Base-by-base conservation (phyloP, 2,113 vertebrate genomes). In the Climacteris rufus region DNA sequence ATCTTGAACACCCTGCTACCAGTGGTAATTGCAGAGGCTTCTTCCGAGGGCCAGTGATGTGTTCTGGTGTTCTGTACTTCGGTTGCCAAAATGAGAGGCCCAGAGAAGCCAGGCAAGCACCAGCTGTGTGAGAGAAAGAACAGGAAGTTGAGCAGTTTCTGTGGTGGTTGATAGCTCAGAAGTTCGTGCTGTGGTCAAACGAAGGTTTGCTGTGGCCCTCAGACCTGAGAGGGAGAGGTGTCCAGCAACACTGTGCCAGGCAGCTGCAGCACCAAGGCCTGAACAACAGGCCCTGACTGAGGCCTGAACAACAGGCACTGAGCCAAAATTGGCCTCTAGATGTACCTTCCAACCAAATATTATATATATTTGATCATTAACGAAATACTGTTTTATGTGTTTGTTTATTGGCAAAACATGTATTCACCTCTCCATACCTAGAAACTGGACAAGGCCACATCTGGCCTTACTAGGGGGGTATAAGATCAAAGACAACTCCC, bases 181-280 rank as follows among this genome's bases (percentile, higher is more conserved):
- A 47, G 65, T 81, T 15, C 33, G 7, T 21, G 11, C 3, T 21
- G 91, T 0, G 0, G 33, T 76, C 4, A 60, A 80, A 68, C 12
- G 18, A 85, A 93, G 56, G 23, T 90, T 94, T 33, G 71, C 86
- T 53, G 91, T n/a, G 28, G 22, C 44, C 22, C 9, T 42, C 25
- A 92, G 72, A 40, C 60, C 50, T 42, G 81, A 65, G 17, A 91
- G 31, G 28, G 88, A 57, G 61, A 91, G 11, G 3, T 86, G 53
- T 50, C 78, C 87, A 12, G 81, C 85, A 59, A 95, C 93, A 53
- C 77, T 89, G 42, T 90, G 84, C 64, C 96, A 97, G 47, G 81
- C 77, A 3, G 35, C 31, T 50, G 39, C 42, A 66, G 44, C 21
- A 14, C 25, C 31, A 52, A 50, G 44, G 13, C 21, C 44, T 49